phyloP scores from a whole-genome alignment of 1,140 invertebrate genomes.

The Araneus ventricosus region DNA sequence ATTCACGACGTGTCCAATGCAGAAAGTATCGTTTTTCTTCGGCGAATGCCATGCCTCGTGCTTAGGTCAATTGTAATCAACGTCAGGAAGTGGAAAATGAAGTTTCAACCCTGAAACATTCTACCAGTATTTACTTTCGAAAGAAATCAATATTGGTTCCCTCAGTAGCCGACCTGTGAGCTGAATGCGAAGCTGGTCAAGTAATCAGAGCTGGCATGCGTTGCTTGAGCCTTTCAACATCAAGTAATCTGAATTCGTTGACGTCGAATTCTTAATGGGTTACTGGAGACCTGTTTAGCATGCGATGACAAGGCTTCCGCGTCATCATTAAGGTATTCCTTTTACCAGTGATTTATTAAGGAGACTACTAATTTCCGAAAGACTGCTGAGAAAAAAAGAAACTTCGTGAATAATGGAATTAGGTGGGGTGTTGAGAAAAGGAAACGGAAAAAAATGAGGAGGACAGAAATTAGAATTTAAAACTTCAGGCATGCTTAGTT shows the following conservation, averaged over 20 bases:
- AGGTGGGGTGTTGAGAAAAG: neutral
- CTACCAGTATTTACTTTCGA: conserved; percentile 61
- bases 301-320: conserved; percentile 36
- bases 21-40: conserved; percentile 49
- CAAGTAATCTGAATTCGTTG: conserved; percentile 41
- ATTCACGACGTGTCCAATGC: neutral
- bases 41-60: no score
- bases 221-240: conserved; percentile 48
- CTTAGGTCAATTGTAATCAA: conserved; percentile 57
- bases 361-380: conserved; percentile 26
- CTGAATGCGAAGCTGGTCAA: conserved; percentile 49
- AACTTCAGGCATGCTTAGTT: neutral
- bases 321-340: conserved; percentile 42
- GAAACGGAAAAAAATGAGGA: neutral
- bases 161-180: conserved; percentile 40
- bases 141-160: conserved; percentile 66
- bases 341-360: conserved; percentile 43
- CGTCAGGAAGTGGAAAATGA: conserved; percentile 62
- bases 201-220: conserved; percentile 49
- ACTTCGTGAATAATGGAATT: conserved; percentile 5
- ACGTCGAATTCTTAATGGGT: conserved; percentile 57
- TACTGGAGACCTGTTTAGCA: conserved; percentile 61
- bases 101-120: conserved; percentile 37
- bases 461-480: neutral
- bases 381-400: neutral